These are phyloP conservation scores for Hemiprocne comata DNA, from an alignment of 2,113 vertebrate genomes.

Conservation along the genomic window DNA sequence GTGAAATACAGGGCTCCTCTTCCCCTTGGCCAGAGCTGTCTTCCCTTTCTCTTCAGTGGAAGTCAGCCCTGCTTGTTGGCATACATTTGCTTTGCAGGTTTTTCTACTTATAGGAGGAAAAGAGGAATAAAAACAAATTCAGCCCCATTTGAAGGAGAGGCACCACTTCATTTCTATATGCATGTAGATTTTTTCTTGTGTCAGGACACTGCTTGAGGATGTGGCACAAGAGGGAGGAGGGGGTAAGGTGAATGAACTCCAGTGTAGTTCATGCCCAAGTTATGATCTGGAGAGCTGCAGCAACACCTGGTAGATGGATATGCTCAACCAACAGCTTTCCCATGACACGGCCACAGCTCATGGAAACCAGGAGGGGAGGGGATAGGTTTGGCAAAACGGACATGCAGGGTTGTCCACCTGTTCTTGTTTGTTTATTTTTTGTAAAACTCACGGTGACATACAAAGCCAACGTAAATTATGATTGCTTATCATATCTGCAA, in stretches of 20 bases:
- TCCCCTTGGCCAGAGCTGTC: background rate
- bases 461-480: background rate
- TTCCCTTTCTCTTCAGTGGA: background rate
- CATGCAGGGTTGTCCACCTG: background rate
- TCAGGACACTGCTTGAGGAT: background rate
- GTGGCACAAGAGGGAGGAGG: background rate
- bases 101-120: background rate
- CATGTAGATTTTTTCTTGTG: background rate
- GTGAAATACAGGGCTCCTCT: background rate
- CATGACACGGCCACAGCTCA: background rate
- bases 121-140: background rate
- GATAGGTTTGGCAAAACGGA: background rate
- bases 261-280: background rate
- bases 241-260: background rate
- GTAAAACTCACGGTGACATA: background rate
- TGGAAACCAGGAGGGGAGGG: background rate
- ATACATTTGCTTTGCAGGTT: background rate
- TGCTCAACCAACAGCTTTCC: background rate
- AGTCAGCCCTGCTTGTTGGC: background rate
- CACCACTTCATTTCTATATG: background rate
- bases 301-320: background rate
- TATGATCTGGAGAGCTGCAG: background rate
- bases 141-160: background rate
- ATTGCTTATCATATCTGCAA: background rate
- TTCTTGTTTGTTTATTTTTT: background rate